Evolutionary conservation across 1,140 invertebrate species (phyloP), one percentile per base, ranked within the genome.

Genomic region (Sminthurinus signatus): DNA sequence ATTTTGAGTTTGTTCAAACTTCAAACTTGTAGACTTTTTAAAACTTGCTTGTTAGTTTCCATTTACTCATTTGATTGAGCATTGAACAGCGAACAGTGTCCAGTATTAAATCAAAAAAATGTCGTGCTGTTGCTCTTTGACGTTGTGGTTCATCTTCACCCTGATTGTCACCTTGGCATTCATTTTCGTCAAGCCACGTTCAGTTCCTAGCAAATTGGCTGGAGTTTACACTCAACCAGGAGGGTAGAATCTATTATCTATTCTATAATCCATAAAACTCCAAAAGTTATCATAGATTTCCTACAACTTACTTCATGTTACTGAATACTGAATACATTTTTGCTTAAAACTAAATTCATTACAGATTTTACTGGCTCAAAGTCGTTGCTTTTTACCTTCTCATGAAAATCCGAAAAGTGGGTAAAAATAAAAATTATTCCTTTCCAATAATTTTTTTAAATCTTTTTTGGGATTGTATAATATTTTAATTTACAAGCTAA

Each of bases 341-440:
- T n/a, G n/a, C n/a, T n/a, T n/a, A n/a, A n/a, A n/a, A n/a, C n/a
- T n/a, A n/a, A n/a, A n/a, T n/a, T n/a, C n/a, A n/a, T n/a, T n/a
- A n/a, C n/a, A 83, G 80, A 73, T 85, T 81, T 80, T 86, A 83
- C 74, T 80, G 79, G 62, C 59, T 85, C 10, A 86, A 86, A 76
- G 84, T 83, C 75, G 72, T 75, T 0, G 52, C 80, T 4, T 82
- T 85, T 70, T 76, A 79, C 10, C 66, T 76, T 10, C 51, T 85
- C 1, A 77, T 85, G 63, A 80, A 79, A 69, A 75, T 80, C 39
- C 76, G 83, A 73, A 79, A 80, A 76, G 78, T 83, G 67, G 78
- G 76, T 12, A 32, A 14, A 2, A 32, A 19, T 52, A 43, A 15
- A n/a, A 23, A 8, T 12, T 44, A 14, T 59, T 10, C 8, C 10